A percentile compares a stretch with the other conserved stretches of the same genome.
Evolutionary conservation across 2,888 invertebrate genomes (phyloP).

Genomic region (Argyresthia albistria): DNA sequence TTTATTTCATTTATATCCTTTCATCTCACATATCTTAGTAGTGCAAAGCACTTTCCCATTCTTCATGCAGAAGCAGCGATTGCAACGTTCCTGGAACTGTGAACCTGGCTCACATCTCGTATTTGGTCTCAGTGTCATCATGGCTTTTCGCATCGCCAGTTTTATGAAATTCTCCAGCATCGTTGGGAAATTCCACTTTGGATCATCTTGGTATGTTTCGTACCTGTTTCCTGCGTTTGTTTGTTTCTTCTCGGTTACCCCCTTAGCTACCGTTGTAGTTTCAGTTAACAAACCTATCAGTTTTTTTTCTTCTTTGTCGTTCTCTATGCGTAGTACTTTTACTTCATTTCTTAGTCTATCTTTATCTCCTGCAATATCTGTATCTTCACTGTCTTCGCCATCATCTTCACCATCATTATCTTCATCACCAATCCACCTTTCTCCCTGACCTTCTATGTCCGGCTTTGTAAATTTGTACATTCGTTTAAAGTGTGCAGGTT

Average conservation of each 20-base stretch:
- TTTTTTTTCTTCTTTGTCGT: not conserved
- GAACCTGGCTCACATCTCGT: slow-evolving; percentile 29
- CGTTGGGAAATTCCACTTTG: not conserved
- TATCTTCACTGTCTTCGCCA: not conserved
- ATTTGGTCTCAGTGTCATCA: slow-evolving; percentile 24
- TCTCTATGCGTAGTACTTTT: not conserved
- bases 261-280: not conserved
- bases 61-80: slow-evolving; percentile 41
- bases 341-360: not conserved
- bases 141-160: slow-evolving; percentile 23
- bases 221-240: too few species aligned
- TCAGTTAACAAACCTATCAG: not conserved
- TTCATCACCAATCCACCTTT: not conserved
- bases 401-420: not conserved
- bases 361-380: not conserved
- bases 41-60: slow-evolving; percentile 43
- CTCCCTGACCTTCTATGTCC: not conserved
- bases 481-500: not conserved
- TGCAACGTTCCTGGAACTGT: slow-evolving; percentile 24
- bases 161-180: not conserved
- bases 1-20: slow-evolving; percentile 6
- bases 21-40: slow-evolving; percentile 23
- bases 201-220: too few species aligned
- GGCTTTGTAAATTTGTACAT: not conserved
- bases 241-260: too few species aligned